A percentile compares a stretch with the other conserved stretches of the same genome.
These are phyloP conservation scores for Poecilia gillii DNA, from an alignment of 2,797 vertebrate genomes.

Conservation along the genomic window DNA sequence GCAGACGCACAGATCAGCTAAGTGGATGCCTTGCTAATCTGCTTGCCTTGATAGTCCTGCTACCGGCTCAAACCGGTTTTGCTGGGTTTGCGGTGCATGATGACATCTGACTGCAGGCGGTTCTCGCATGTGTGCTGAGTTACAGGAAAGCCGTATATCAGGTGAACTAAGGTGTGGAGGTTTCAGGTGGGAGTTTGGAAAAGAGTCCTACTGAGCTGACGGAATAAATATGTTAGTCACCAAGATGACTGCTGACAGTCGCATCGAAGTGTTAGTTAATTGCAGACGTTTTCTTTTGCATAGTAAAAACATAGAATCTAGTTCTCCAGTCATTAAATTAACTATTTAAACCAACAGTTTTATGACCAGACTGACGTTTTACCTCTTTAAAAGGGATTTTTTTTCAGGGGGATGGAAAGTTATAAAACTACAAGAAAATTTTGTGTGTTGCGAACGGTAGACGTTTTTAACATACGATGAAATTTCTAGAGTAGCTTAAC, in stretches of 20 bases:
- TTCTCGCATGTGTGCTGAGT: slow-evolving; percentile 52
- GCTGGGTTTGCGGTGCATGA: slow-evolving; percentile 58
- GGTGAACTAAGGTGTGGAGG: slow-evolving; percentile 16
- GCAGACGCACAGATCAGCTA: slow-evolving; percentile 50
- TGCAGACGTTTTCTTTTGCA: not conserved
- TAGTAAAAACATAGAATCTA: not conserved
- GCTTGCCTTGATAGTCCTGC: slow-evolving; percentile 57
- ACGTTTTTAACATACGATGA: not conserved
- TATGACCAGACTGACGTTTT: not conserved
- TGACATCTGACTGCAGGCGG: slow-evolving; percentile 57
- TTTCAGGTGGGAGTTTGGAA: slow-evolving; percentile 37
- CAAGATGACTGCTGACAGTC: no score
- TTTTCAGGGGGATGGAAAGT: not conserved
- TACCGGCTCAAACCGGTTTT: slow-evolving; percentile 78
- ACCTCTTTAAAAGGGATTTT: not conserved
- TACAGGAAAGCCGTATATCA: slow-evolving; percentile 32
- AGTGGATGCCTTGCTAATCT: slow-evolving; percentile 72
- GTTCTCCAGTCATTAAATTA: not conserved
- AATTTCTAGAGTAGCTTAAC: not conserved
- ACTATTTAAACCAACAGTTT: not conserved
- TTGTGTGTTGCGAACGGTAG: not conserved
- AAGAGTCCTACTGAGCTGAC: not conserved
- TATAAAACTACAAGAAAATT: not conserved
- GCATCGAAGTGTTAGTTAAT: not conserved
- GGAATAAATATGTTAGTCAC: not conserved